These are phyloP conservation scores for Sturnus vulgaris DNA, from an alignment of 2,113 vertebrate species.

Conservation along the genomic window DNA sequence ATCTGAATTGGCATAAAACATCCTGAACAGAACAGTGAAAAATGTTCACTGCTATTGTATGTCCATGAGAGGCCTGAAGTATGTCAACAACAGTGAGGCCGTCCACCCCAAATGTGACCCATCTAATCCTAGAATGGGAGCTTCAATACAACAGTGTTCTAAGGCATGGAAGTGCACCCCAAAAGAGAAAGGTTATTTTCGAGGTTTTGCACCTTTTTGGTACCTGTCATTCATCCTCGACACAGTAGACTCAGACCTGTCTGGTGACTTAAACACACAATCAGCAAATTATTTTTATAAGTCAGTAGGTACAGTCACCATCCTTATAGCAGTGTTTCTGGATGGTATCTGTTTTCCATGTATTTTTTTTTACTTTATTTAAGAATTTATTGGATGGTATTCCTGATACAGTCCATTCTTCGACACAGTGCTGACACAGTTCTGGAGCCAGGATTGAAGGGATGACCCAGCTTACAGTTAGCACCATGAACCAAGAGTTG, in stretches of 20 bases:
- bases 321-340: background rate
- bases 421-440: background rate
- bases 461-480: background rate
- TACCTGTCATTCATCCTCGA: background rate
- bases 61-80: background rate
- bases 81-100: background rate
- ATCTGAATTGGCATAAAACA: background rate
- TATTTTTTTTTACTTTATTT: background rate
- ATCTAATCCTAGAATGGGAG: background rate
- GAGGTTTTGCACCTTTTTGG: background rate
- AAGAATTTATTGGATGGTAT: background rate
- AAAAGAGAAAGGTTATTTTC: background rate
- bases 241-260: background rate
- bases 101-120: background rate
- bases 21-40: background rate
- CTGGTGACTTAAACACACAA: background rate
- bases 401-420: background rate
- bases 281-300: background rate
- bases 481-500: background rate
- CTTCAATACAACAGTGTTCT: background rate
- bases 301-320: background rate
- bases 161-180: rapidly evolving
- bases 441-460: background rate
- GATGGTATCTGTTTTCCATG: background rate
- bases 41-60: background rate